These are phyloP conservation scores for Gadus macrocephalus DNA, from an alignment of 2,113 vertebrate species.

Conservation along the genomic window DNA sequence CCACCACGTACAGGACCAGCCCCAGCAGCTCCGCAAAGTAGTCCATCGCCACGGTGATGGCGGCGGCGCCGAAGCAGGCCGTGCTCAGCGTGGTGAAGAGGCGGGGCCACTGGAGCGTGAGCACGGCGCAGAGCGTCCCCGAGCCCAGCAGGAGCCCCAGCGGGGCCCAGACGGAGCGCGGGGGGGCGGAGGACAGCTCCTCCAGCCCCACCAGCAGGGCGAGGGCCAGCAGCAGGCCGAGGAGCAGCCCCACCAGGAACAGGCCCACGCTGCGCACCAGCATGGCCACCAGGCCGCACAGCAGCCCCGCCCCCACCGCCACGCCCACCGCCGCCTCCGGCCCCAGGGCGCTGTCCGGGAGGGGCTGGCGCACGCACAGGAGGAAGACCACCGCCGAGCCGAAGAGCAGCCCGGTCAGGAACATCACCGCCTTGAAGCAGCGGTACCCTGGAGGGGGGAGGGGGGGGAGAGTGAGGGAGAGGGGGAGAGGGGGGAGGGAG, in stretches of 20 bases:
- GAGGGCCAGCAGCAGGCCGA: slow-evolving; percentile 90
- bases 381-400: slow-evolving; percentile 97
- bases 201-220: slow-evolving; percentile 85
- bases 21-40: slow-evolving; percentile 94
- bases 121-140: slow-evolving; percentile 94
- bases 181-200: slow-evolving; percentile 85
- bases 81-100: slow-evolving; percentile 94
- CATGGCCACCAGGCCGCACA: slow-evolving; percentile 98
- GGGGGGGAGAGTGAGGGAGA: neutral
- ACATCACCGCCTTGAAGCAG: slow-evolving; percentile 98
- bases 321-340: slow-evolving; percentile 93
- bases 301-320: slow-evolving; percentile 89
- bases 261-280: slow-evolving; percentile 95
- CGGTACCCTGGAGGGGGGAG: slow-evolving; percentile 81
- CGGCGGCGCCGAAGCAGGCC: slow-evolving; percentile 84
- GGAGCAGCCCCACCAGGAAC: slow-evolving; percentile 94
- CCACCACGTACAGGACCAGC: slow-evolving; percentile 86
- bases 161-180: slow-evolving; percentile 91
- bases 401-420: slow-evolving; percentile 94
- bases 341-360: slow-evolving; percentile 95
- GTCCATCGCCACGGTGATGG: slow-evolving; percentile 90
- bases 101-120: slow-evolving; percentile 95
- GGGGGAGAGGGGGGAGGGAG: no score
- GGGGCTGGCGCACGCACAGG: slow-evolving; percentile 96
- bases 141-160: slow-evolving; percentile 89